Conservation (phyloP, 2,888 invertebrate species). For the Hetaerina titia region DNA sequence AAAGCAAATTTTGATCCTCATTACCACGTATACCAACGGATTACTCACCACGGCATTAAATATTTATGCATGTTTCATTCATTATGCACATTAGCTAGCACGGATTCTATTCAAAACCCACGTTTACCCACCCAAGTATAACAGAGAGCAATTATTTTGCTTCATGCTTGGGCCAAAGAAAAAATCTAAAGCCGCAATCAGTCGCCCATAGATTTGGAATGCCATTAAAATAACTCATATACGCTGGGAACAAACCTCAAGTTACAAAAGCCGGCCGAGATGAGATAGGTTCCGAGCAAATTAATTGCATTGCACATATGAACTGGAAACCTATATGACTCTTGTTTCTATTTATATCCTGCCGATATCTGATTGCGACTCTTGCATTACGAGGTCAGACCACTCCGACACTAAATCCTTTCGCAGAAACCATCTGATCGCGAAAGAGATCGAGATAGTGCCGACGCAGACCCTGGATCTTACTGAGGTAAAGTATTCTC, state of each 20-base stretch:
- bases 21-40: not conserved
- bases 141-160: not conserved
- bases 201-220: not conserved
- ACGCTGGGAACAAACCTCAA: too few relatives aligned
- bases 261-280: too few relatives aligned
- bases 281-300: too few relatives aligned
- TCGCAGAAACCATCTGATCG: too few relatives aligned
- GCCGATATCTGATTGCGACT: too few relatives aligned
- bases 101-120: not conserved
- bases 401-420: too few relatives aligned
- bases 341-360: too few relatives aligned
- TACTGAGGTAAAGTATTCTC: slow-evolving; percentile 90
- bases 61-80: not conserved
- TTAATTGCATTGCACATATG: too few relatives aligned
- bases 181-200: not conserved
- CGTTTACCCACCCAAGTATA: not conserved
- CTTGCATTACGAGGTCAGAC: too few relatives aligned
- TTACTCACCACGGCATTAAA: not conserved
- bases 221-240: not conserved
- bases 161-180: not conserved
- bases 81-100: not conserved
- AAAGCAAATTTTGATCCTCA: not conserved
- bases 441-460: too few relatives aligned
- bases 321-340: too few relatives aligned
- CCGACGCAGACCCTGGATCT: slow-evolving; percentile 73